These are phyloP conservation scores for Hippopotamus amphibius DNA, from an alignment of 2,113 vertebrate genomes.

Conservation along the genomic window DNA sequence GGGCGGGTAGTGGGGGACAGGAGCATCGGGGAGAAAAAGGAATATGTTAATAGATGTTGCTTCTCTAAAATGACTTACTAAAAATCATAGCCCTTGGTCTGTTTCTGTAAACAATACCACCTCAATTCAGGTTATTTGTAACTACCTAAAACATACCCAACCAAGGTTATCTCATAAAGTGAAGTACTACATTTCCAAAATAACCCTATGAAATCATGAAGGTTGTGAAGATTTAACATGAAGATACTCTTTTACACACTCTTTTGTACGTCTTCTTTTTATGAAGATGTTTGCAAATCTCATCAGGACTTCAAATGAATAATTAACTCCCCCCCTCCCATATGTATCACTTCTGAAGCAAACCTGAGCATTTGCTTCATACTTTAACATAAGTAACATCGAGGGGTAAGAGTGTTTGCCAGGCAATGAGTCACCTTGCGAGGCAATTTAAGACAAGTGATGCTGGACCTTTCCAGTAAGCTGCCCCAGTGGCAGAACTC, in stretches of 20 bases:
- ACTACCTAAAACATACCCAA: not conserved
- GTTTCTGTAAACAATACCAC: constrained; percentile 59
- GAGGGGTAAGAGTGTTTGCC: constrained; percentile 54
- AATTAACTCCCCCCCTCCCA: constrained; percentile 62
- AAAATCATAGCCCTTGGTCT: constrained; percentile 12
- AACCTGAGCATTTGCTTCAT: constrained; percentile 53
- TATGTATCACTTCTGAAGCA: constrained; percentile 48
- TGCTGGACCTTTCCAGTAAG: constrained; percentile 54
- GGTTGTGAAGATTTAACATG: not conserved
- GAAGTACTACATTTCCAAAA: not conserved
- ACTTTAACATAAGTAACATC: constrained; percentile 63
- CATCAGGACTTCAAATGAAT: constrained; percentile 69
- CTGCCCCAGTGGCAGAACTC: constrained; percentile 65
- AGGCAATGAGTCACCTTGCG: constrained; percentile 70
- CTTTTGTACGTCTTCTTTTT: not conserved
- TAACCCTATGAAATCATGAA: not conserved
- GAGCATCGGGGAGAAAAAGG: not conserved
- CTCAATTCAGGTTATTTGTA: not conserved
- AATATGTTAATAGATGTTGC: not conserved
- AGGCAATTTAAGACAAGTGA: constrained; percentile 71
- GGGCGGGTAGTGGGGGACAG: rapidly evolving
- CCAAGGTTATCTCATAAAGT: not conserved
- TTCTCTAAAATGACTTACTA: constrained; percentile 6
- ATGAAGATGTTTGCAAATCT: constrained; percentile 55
- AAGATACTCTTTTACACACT: not conserved